These are phyloP conservation scores for Glossophaga mutica DNA, from an alignment of 2,797 vertebrate genomes.

Conservation along the genomic window DNA sequence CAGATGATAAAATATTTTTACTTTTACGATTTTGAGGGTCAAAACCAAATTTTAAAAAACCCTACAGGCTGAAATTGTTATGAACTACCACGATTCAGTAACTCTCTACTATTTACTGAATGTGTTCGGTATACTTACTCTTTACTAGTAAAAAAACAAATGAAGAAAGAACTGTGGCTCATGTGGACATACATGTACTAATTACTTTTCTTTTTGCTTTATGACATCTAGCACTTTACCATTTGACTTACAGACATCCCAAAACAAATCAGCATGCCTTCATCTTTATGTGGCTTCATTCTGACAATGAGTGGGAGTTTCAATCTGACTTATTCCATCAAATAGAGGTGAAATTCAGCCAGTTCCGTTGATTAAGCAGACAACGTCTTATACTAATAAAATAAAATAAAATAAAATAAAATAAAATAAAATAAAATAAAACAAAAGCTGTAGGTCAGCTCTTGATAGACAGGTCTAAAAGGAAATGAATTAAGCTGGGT, in stretches of 20 bases:
- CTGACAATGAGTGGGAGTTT: background rate
- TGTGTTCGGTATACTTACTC: background rate
- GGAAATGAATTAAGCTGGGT: background rate
- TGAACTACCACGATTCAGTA: background rate
- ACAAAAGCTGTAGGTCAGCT: background rate
- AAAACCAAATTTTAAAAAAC: background rate
- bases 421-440: background rate
- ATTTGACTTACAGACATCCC: background rate
- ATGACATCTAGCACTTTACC: background rate
- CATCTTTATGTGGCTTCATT: background rate
- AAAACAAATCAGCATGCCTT: background rate
- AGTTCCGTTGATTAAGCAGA: background rate
- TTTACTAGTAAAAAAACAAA: background rate
- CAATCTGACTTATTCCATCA: background rate
- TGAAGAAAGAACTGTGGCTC: background rate
- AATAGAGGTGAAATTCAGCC: background rate
- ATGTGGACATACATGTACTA: background rate
- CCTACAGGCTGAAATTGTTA: background rate
- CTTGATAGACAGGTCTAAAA: background rate
- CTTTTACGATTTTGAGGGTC: background rate
- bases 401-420: background rate
- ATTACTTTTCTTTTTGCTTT: constrained; percentile 13
- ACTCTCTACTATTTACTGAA: background rate
- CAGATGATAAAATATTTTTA: background rate
- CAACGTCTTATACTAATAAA: background rate